Conservation (phyloP, 2,113 vertebrate genomes). For the Podarcis raffonei region DNA sequence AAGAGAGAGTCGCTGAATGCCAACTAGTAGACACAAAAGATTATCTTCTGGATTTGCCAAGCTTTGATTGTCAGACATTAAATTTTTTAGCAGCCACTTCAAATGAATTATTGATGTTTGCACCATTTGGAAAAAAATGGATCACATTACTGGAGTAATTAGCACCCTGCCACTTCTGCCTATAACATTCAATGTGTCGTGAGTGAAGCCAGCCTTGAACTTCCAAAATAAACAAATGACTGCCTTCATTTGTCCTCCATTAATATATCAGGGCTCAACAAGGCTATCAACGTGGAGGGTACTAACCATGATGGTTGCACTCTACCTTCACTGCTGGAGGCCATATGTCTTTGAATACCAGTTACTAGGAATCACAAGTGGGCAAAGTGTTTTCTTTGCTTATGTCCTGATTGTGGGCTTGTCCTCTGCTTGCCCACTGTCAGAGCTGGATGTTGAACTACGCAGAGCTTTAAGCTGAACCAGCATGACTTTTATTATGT, state of each 20-base stretch:
- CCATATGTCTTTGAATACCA: too few relatives aligned
- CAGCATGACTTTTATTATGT: too few relatives aligned
- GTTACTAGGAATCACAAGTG: too few relatives aligned
- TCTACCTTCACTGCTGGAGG: too few relatives aligned
- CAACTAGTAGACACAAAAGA: conserved; percentile 72
- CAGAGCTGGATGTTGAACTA: too few relatives aligned
- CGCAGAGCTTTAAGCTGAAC: too few relatives aligned
- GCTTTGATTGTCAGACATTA: conserved; percentile 69
- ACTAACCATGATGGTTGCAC: too few relatives aligned
- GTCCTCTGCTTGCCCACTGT: too few relatives aligned
- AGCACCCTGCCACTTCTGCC: conserved; percentile 75
- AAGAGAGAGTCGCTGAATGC: conserved; percentile 74
- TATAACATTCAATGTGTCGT: conserved; percentile 71
- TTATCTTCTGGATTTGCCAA: conserved; percentile 69
- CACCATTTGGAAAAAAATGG: conserved; percentile 76
- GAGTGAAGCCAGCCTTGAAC: conserved; percentile 53
- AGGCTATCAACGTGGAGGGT: too few relatives aligned
- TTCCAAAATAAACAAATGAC: conserved; percentile 52
- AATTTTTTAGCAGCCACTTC: conserved; percentile 77
- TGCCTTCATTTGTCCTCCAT: conserved; percentile 57
- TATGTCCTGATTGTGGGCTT: too few relatives aligned
- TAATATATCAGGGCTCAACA: neutral
- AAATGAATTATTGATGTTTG: conserved; percentile 79
- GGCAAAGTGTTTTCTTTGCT: too few relatives aligned
- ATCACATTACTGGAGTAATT: conserved; percentile 77